These are phyloP conservation scores for Pipistrellus pygmaeus DNA, from an alignment of 2,797 vertebrate genomes.

Conservation along the genomic window DNA sequence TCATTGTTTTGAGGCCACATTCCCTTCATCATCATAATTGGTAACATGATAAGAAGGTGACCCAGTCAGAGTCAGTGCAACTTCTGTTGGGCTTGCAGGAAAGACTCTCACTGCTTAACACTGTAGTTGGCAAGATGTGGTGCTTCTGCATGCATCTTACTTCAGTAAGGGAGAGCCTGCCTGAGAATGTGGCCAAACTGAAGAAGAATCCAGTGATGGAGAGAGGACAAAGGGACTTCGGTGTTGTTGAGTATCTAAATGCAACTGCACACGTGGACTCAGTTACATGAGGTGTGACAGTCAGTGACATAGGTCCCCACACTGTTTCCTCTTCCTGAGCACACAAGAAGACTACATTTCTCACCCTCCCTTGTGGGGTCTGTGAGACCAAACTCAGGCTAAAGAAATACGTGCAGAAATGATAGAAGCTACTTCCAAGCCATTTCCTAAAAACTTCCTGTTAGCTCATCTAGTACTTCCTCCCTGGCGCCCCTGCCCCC, in stretches of 20 bases:
- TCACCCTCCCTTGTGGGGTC: background rate
- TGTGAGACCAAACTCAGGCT: background rate
- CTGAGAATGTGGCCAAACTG: background rate
- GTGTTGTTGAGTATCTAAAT: background rate
- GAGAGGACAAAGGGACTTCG: background rate
- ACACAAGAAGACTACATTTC: background rate
- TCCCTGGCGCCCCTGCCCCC: fast-evolving
- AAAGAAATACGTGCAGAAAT: constrained; percentile 9
- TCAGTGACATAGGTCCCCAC: background rate
- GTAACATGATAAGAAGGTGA: background rate
- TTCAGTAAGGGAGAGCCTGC: background rate
- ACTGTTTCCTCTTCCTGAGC: background rate
- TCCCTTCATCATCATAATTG: background rate
- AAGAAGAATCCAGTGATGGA: background rate
- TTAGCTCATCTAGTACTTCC: background rate
- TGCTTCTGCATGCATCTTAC: background rate
- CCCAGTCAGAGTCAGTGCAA: background rate
- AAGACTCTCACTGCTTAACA: background rate
- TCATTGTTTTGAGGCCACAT: background rate
- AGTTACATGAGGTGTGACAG: background rate
- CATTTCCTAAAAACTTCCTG: background rate
- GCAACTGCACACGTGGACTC: background rate
- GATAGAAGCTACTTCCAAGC: background rate
- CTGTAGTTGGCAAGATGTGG: background rate
- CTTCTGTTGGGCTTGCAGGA: background rate